These are phyloP conservation scores for Oncorhynchus clarkii DNA, from an alignment of 2,113 vertebrate genomes.

Conservation along the genomic window DNA sequence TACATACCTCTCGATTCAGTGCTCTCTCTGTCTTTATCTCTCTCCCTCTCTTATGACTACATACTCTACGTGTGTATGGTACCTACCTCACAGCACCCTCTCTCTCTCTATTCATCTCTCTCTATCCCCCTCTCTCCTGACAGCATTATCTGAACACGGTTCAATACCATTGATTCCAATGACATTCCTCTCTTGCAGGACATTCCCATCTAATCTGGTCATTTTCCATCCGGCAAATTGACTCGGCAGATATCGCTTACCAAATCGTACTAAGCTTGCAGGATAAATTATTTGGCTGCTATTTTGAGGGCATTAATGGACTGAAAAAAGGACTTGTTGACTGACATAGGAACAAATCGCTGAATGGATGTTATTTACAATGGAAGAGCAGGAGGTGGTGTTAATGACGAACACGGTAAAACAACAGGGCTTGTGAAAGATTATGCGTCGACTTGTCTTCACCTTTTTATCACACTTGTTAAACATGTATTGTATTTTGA, in stretches of 20 bases:
- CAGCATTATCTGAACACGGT: constrained; percentile 49
- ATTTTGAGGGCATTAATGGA: constrained; percentile 43
- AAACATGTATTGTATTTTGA: no score
- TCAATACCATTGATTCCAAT: constrained; percentile 54
- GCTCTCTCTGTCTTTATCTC: background rate
- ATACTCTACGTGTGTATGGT: no score
- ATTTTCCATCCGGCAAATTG: constrained; percentile 57
- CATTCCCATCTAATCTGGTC: constrained; percentile 60
- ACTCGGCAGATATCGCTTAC: constrained; percentile 54
- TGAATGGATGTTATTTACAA: constrained; percentile 63
- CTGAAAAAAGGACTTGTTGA: constrained; percentile 35
- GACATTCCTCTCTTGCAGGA: constrained; percentile 55
- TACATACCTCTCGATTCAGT: constrained; percentile 64
- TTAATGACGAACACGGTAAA: constrained; percentile 57
- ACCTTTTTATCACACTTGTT: no score
- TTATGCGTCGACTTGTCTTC: no score
- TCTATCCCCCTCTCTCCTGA: background rate
- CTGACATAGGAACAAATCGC: constrained; percentile 37
- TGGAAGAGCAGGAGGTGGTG: constrained; percentile 27
- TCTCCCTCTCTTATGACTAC: no score
- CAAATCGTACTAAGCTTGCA: constrained; percentile 44
- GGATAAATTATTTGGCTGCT: constrained; percentile 40
- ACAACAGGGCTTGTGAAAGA: constrained; percentile 12
- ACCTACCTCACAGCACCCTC: background rate
- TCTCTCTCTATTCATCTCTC: background rate